Evolutionary conservation across 2,113 vertebrate species (phyloP).

Genomic region (Agelaius tricolor): DNA sequence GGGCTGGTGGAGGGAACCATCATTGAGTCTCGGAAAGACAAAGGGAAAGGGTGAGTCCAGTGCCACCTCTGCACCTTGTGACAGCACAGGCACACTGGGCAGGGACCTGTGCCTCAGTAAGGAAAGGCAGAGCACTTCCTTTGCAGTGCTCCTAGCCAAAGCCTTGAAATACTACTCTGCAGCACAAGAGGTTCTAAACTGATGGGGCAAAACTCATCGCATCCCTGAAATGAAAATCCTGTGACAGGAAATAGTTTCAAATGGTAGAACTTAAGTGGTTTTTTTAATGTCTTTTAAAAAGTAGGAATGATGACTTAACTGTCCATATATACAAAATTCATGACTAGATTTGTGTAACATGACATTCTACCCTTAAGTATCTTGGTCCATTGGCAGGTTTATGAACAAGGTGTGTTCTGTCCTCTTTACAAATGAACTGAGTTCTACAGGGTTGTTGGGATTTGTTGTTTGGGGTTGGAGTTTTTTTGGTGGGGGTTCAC

Average conservation of each 20-base stretch:
- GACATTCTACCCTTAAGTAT: background rate
- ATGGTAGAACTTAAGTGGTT: background rate
- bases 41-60: slow-evolving; percentile 82
- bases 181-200: background rate
- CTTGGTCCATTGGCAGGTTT: background rate
- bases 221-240: background rate
- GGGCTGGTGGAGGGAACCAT: slow-evolving; percentile 87
- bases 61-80: background rate
- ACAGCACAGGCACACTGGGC: background rate
- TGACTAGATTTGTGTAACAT: background rate
- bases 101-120: background rate
- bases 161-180: background rate
- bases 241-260: background rate
- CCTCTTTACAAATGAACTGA: background rate
- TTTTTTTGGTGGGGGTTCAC: background rate
- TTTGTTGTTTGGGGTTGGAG: background rate
- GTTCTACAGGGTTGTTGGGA: background rate
- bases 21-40: slow-evolving; percentile 91
- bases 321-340: background rate
- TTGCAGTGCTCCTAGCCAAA: background rate
- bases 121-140: background rate
- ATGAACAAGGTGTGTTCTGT: background rate
- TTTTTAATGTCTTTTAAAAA: background rate
- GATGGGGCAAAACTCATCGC: background rate
- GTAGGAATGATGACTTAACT: background rate